Conservation (phyloP, 1,140 invertebrate species). For the Drosophila mauritiana region DNA sequence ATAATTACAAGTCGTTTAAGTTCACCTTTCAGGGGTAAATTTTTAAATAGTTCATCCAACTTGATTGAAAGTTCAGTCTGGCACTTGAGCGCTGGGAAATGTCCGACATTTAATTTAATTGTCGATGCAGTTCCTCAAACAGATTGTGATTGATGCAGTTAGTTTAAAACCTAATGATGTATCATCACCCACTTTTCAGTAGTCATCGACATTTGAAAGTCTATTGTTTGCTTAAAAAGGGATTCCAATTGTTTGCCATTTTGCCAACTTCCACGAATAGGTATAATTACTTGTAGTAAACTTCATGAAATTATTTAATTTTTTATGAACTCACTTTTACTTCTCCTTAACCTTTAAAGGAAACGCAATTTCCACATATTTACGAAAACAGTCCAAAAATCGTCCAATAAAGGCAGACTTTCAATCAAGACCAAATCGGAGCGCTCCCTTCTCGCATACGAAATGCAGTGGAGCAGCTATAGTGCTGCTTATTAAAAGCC, state of each 20-base stretch:
- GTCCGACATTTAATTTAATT: conserved; percentile 25
- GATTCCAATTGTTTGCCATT: background rate
- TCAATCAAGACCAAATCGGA: conserved; percentile 47
- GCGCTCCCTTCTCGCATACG: conserved; percentile 39
- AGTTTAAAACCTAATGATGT: background rate
- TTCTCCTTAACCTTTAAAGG: background rate
- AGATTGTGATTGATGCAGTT: background rate
- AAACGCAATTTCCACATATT: background rate
- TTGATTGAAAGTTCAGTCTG: conserved; percentile 21
- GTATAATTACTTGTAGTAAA: too few relatives aligned
- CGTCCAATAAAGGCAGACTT: conserved; percentile 23
- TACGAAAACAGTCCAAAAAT: conserved; percentile 15
- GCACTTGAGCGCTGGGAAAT: conserved; percentile 10
- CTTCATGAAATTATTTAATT: background rate
- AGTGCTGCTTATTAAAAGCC: conserved; percentile 51
- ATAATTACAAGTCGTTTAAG: conserved; percentile 41
- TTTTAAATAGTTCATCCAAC: conserved; percentile 12
- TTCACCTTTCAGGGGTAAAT: conserved; percentile 43
- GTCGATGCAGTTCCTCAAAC: conserved; percentile 15
- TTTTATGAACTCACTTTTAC: background rate
- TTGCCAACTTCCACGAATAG: too few relatives aligned
- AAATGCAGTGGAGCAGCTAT: conserved; percentile 48
- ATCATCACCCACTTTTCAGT: background rate
- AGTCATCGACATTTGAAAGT: background rate
- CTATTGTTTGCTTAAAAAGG: background rate